Base-by-base conservation (phyloP, 2,888 invertebrate species). In the Epinotia demarniana region DNA sequence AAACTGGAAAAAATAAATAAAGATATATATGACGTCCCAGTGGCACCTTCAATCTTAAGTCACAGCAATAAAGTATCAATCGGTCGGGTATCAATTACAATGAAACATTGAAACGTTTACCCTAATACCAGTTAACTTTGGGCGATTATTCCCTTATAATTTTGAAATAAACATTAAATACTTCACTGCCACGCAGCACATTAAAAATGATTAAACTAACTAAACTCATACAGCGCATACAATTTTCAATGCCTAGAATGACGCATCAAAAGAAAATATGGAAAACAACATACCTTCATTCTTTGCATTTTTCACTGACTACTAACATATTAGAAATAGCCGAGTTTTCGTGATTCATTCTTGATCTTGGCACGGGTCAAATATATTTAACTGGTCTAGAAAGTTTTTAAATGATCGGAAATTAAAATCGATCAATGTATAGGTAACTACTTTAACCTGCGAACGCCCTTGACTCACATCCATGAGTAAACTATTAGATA, bases 401-500 rank as follows among this genome's bases (percentile, higher is more conserved):
- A 82, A 81, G 76, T 78, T 80, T 80, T 81, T 62, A 62, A 75
- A 76, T 63, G 64, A 74, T 75, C 79, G 76, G 74, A 66, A 77
- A 78, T 72, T 69, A 64, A 78, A 77, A 68, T 72, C 27, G 57
- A 27, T n/a, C 53, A 46, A 2, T 12, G 19, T 46, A 55, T 33
- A 46, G 3, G 4, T 49, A 4, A 5, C 16, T 16, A n/a, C 39
- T 39, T 39, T 39, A 53, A 53, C n/a, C 39, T 23, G 39, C 33
- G 13, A 27, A 18, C 33, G 58, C 18, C 74, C 74, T 70, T 74
- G 63, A 60, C 58, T 64, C 19, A 19, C 49, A 58, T 33, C 12
- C 43, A n/a, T 63, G 18, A 39, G 39, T 39, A 33, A 16, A 5
- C 2, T 16, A 60, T 33, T 27, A 60, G 6, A 60, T 16, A 39